phyloP scores from a whole-genome alignment of 2,113 vertebrate species.

The Urocolius indicus region DNA sequence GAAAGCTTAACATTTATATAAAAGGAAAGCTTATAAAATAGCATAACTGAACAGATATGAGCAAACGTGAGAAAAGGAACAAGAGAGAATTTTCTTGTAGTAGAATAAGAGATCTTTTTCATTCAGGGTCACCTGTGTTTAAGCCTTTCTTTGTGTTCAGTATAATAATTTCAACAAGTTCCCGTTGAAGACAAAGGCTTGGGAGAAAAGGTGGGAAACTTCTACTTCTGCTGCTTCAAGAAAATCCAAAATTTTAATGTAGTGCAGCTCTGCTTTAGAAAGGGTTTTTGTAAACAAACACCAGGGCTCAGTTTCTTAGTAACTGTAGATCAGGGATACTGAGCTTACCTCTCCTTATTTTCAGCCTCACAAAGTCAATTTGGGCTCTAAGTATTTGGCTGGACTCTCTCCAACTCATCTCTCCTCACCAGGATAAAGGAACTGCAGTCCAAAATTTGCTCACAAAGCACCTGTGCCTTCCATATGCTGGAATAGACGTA shows the following conservation, averaged over 20 bases:
- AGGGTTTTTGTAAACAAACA: background rate
- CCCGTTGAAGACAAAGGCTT: background rate
- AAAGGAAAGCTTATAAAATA: background rate
- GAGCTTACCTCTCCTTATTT: slow-evolving; percentile 27
- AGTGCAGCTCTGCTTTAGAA: background rate
- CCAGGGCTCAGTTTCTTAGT: background rate
- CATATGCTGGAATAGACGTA: slow-evolving; percentile 49
- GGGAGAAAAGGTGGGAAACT: background rate
- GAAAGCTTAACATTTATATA: background rate
- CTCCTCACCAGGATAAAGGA: slow-evolving; percentile 22
- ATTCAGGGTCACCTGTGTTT: background rate
- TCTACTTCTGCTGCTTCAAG: background rate
- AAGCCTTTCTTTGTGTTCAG: background rate
- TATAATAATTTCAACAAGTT: background rate
- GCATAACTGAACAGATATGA: background rate
- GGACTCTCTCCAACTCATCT: slow-evolving; percentile 14
- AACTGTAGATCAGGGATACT: background rate
- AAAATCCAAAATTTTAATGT: background rate
- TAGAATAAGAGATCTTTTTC: background rate
- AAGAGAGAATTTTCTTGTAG: background rate
- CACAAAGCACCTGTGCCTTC: slow-evolving; percentile 39
- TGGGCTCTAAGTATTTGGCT: slow-evolving; percentile 20
- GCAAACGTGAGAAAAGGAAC: background rate
- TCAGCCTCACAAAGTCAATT: background rate
- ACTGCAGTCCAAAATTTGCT: slow-evolving; percentile 31